These are phyloP conservation scores for Myopa tessellatipennis DNA, from an alignment of 2,888 invertebrate species.

Conservation along the genomic window DNA sequence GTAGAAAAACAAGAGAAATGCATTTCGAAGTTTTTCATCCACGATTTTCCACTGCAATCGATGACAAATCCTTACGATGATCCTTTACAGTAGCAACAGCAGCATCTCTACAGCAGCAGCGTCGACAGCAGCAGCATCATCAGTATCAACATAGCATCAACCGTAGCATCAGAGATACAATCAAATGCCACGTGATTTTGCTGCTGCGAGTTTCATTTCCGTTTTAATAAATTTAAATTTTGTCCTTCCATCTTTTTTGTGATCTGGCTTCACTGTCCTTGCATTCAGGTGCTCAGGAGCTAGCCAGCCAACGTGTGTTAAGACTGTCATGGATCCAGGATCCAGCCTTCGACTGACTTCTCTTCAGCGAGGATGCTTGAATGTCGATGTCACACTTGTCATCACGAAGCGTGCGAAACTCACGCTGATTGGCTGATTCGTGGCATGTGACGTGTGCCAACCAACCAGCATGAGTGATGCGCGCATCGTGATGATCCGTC, in stretches of 20 bases:
- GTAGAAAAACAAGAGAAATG: not conserved
- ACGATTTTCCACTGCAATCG: constrained; percentile 20
- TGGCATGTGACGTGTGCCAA: too few relatives aligned
- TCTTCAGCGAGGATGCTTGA: too few relatives aligned
- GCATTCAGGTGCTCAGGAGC: too few relatives aligned
- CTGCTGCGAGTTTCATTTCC: not conserved
- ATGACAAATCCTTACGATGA: constrained; percentile 29
- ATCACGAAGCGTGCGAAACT: too few relatives aligned
- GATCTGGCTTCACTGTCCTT: not conserved
- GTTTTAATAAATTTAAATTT: constrained; percentile 1
- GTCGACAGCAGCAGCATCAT: not conserved
- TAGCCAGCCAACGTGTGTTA: too few relatives aligned
- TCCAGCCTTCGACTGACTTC: too few relatives aligned
- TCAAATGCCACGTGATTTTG: not conserved
- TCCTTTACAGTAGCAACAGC: constrained; percentile 12
- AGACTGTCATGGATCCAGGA: too few relatives aligned
- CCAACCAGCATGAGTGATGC: too few relatives aligned
- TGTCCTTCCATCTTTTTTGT: not conserved
- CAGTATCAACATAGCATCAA: not conserved
- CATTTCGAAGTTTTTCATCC: not conserved
- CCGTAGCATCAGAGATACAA: not conserved
- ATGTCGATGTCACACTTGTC: too few relatives aligned
- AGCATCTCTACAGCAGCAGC: not conserved
- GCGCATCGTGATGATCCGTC: too few relatives aligned
- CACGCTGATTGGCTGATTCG: too few relatives aligned